Evolutionary conservation across 2,888 invertebrate species (phyloP).

Genomic region (Scaptomyza flava): DNA sequence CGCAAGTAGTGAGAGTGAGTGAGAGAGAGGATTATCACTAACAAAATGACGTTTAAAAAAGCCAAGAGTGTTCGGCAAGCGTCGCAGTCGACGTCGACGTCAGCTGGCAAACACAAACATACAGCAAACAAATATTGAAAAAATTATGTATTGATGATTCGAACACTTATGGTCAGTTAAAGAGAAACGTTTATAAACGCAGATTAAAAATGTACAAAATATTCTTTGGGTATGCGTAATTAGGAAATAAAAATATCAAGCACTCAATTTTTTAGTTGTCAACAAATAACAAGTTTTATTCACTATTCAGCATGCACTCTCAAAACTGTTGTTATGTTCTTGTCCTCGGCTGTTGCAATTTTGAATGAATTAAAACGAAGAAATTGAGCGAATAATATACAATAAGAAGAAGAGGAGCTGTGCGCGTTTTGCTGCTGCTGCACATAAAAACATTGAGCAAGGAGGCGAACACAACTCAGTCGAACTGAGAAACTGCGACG

Average conservation of each 20-base stretch:
- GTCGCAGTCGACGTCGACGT: slow-evolving; percentile 29
- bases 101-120: slow-evolving; percentile 56
- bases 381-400: slow-evolving; percentile 60
- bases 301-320: not conserved
- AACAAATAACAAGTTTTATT: too few relatives aligned
- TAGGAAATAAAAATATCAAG: too few relatives aligned
- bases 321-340: slow-evolving; percentile 16
- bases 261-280: too few relatives aligned
- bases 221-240: too few relatives aligned
- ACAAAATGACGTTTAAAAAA: slow-evolving; percentile 52
- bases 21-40: slow-evolving; percentile 30
- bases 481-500: slow-evolving; percentile 80
- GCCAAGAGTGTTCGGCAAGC: slow-evolving; percentile 59
- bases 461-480: slow-evolving; percentile 79
- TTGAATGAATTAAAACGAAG: slow-evolving; percentile 27
- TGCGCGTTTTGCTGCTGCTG: slow-evolving; percentile 45
- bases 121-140: slow-evolving; percentile 65
- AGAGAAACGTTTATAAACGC: slow-evolving; percentile 14
- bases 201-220: not conserved
- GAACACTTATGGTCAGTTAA: slow-evolving; percentile 28
- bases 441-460: slow-evolving; percentile 82
- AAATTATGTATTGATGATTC: slow-evolving; percentile 72
- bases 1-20: not conserved
- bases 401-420: slow-evolving; percentile 38
- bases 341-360: slow-evolving; percentile 22